Evolutionary conservation across 2,797 vertebrate species (phyloP), one percentile per base, ranked within the genome.

Genomic region (Hafferia zeledoni): DNA sequence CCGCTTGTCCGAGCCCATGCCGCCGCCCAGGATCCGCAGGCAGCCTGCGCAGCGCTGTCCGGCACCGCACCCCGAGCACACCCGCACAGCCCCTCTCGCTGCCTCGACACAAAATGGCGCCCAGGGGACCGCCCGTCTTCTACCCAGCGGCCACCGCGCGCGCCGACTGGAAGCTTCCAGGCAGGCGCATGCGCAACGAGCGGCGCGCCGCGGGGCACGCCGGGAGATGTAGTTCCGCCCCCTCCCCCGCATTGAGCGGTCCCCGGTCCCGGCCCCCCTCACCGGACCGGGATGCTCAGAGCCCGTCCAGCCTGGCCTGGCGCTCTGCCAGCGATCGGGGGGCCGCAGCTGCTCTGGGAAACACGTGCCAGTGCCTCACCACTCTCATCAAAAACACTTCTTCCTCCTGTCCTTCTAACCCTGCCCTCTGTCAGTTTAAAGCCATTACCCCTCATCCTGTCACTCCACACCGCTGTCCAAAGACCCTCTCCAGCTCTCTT

Each of bases 1-100:
- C 98, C 98, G 94, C 83, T 98, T 98, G 85, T 98, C 98, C 50
- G 98, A 98, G 68, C 98, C 98, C 98, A 98, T 98, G 86, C 39
- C 93, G 64, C 87, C 14, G 84, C 35, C 64, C 82, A 64, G 85
- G 39, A 91, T n/a, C 49, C 72, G 64, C 85, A 69, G 59, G 25
- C 76, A 69, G 60, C 5, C 52, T 13, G 71, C 60, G 44, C 85
- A 57, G 60, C 79, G 7, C 57, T 11, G 23, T 75, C 72, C 76
- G 13, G n/a, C 83, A 69, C 76, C 82, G 39, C 83, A 17, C 89
- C 19, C 87, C 83, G 24, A 67, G 4, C 61, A 3, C 65, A 41
- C 69, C 5, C 53, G 1, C 87, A 0, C 83, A 83, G 5, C 65
- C 41, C 31, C 35, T 65, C 86, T 35, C 57, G 6, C 69, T 69